These are phyloP conservation scores for Dryococelus australis DNA, from an alignment of 2,888 invertebrate genomes.

Conservation along the genomic window DNA sequence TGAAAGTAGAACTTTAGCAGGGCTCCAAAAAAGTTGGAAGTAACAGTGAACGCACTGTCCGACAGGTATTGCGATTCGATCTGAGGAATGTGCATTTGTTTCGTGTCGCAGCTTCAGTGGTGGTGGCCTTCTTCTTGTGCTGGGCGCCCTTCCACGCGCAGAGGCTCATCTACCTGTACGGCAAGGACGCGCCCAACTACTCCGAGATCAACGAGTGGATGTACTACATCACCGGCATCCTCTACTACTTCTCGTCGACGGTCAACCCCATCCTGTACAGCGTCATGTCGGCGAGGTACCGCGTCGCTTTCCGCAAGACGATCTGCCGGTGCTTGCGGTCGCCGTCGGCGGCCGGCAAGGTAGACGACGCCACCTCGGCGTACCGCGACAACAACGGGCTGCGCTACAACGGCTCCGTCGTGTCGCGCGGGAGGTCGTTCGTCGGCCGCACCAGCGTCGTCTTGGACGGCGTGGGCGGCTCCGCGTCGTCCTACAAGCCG, in stretches of 20 bases:
- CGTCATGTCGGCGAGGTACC: constrained; percentile 79
- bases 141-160: constrained; percentile 98
- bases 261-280: constrained; percentile 89
- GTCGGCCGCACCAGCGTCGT: background rate
- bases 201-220: constrained; percentile 77
- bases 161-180: constrained; percentile 83
- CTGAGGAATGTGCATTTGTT: constrained; percentile 29
- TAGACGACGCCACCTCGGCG: constrained; percentile 36
- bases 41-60: too few species aligned
- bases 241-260: constrained; percentile 84
- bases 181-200: constrained; percentile 65
- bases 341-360: background rate
- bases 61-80: too few species aligned
- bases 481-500: background rate
- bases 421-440: background rate
- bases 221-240: constrained; percentile 79
- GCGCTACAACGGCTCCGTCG: background rate
- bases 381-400: constrained; percentile 25
- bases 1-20: too few species aligned
- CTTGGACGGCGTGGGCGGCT: background rate
- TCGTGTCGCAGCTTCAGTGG: constrained; percentile 81
- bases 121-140: constrained; percentile 91
- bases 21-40: too few species aligned
- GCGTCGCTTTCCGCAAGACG: constrained; percentile 78
- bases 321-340: constrained; percentile 68